Evolutionary conservation across 2,888 invertebrate genomes (phyloP).

Genomic region (Mythimna pallens): DNA sequence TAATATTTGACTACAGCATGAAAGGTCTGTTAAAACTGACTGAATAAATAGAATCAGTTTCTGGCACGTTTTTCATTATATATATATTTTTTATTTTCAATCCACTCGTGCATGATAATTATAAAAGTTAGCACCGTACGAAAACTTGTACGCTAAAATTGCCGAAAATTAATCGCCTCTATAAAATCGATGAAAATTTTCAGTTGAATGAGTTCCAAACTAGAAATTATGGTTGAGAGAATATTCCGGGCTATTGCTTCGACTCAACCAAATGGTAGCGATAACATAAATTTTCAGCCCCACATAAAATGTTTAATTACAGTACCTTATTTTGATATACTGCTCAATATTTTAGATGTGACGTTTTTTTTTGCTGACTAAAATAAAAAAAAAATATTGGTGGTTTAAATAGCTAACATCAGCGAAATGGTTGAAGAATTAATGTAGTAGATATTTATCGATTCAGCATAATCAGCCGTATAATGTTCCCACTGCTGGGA

Average conservation of each 20-base stretch:
- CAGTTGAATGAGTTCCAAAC: constrained; percentile 36
- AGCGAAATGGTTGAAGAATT: not conserved
- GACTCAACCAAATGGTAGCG: constrained; percentile 2
- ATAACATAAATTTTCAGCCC: constrained; percentile 27
- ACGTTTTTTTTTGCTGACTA: not conserved
- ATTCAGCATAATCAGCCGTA: too few species aligned
- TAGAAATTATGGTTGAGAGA: constrained; percentile 35
- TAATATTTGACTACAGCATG: not conserved
- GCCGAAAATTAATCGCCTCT: constrained; percentile 20
- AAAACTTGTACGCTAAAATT: constrained; percentile 6
- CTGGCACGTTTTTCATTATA: not conserved
- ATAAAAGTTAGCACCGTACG: not conserved
- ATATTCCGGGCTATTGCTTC: constrained; percentile 32
- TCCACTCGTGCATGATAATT: not conserved
- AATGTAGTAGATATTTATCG: not conserved
- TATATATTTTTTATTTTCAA: not conserved
- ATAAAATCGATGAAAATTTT: constrained; percentile 38
- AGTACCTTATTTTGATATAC: constrained; percentile 5
- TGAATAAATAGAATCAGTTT: not conserved
- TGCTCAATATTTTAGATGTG: not conserved
- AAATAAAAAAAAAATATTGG: not conserved
- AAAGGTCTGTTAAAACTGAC: not conserved
- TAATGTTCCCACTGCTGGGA: too few species aligned
- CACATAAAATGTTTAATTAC: constrained; percentile 18
- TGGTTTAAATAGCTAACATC: not conserved